Base-by-base conservation (phyloP, 2,888 invertebrate species). In the Saturnia pavonia region DNA sequence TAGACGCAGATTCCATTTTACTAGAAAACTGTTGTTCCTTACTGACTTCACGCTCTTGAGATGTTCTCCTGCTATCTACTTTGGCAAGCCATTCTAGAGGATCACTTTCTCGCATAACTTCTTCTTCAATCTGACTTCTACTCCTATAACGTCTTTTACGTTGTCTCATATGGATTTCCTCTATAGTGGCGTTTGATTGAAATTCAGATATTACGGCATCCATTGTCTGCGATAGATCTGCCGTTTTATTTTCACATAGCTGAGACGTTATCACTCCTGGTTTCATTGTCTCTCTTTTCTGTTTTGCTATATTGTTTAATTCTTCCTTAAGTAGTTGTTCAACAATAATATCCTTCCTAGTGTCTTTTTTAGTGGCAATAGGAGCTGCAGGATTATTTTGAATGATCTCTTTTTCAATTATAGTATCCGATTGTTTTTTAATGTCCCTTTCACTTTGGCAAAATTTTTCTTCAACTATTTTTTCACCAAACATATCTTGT, bases 231-330 rank as follows among this genome's bases (percentile, higher is more conserved):
- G 89, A 91, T 0, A 93, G 73, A 65, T 92, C 91, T 74, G 85
- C 83, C 0, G 91, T 84, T 75, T 89, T 91, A 42, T 83, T 84
- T 66, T 89, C 89, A n/a, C 85, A 83, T 45, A 87, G 77, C 77
- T 92, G 91, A 12, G 93, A 88, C 88, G 93, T 91, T 83, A 90
- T 81, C 1, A 88, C 84, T 0, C 91, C 92, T 7, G 91, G 85
- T 69, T 84, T 70, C 54, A 72, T 77, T 16, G 63, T 63, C 3
- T 63, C 34, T 63, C 63, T 63, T 11, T n/a, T 54, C 9, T 22
- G n/a, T 8, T 34, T 63, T 6, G 34, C 34, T 63, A 34, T 4
- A 16, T 63, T 63, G 11, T 63, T n/a, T n/a, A n/a, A n/a, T n/a
- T n/a, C n/a, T n/a, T n/a, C n/a, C n/a, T n/a, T n/a, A n/a, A n/a